Evolutionary conservation across 2,113 vertebrate species (phyloP).

Genomic region (Eulemur rufifrons): DNA sequence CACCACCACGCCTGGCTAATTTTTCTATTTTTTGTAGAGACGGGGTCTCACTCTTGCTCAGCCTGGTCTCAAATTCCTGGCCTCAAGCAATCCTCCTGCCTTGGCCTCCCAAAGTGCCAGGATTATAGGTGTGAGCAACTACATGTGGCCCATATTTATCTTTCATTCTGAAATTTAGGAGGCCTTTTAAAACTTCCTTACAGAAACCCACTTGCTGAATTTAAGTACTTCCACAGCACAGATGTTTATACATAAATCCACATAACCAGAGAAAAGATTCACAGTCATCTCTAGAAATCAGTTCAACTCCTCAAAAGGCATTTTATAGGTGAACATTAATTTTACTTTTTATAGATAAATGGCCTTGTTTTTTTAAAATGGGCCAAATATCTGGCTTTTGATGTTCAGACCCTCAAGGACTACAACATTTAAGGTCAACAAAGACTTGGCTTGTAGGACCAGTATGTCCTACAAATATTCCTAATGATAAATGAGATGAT

Average conservation of each 20-base stretch:
- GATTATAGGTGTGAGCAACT: too few relatives aligned
- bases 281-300: not conserved
- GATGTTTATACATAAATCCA: slow-evolving; percentile 20
- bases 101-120: too few relatives aligned
- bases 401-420: not conserved
- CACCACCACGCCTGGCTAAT: too few relatives aligned
- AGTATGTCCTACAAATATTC: not conserved
- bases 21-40: too few relatives aligned
- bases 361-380: not conserved
- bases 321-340: not conserved
- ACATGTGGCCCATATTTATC: not conserved
- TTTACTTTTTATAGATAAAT: not conserved
- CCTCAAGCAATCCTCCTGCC: too few relatives aligned
- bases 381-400: slow-evolving; percentile 14
- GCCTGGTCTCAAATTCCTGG: too few relatives aligned
- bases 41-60: too few relatives aligned
- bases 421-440: not conserved
- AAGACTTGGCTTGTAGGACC: not conserved
- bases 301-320: not conserved
- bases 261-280: not conserved
- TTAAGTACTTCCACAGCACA: not conserved
- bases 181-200: slow-evolving; percentile 34
- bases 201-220: not conserved
- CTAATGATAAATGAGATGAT: slow-evolving; percentile 34
- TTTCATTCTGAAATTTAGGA: slow-evolving; percentile 15